Conservation (phyloP, 2,888 invertebrate species). For the Orthosia cruda region DNA sequence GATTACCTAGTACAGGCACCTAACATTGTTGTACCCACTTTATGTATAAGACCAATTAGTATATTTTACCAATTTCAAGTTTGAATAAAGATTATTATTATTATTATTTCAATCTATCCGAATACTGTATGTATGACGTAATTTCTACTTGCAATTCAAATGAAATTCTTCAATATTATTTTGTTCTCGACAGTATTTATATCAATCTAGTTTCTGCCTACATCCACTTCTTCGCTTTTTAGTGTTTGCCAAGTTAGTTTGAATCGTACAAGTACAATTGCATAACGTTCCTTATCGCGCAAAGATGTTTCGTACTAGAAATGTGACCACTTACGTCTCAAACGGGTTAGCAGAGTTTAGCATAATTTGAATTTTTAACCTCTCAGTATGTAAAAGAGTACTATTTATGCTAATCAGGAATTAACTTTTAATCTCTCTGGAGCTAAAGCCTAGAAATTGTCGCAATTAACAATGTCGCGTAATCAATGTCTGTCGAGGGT, state of each 20-base stretch:
- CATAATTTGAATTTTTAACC: slow-evolving; percentile 48
- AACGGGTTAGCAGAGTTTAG: slow-evolving; percentile 42
- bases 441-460: slow-evolving; percentile 37
- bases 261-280: slow-evolving; percentile 62
- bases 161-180: background rate
- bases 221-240: slow-evolving; percentile 18
- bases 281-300: slow-evolving; percentile 62
- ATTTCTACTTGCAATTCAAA: background rate
- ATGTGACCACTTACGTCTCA: slow-evolving; percentile 48
- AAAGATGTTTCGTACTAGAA: slow-evolving; percentile 61
- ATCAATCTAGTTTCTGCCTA: too few species aligned
- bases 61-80: too few species aligned
- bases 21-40: too few species aligned
- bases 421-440: slow-evolving; percentile 13
- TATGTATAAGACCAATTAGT: too few species aligned
- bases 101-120: background rate
- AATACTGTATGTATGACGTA: background rate
- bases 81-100: too few species aligned
- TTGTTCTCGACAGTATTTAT: background rate
- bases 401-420: slow-evolving; percentile 43
- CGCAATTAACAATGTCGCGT: slow-evolving; percentile 11
- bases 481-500: slow-evolving; percentile 1
- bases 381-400: slow-evolving; percentile 18
- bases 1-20: too few species aligned
- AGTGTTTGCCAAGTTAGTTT: slow-evolving; percentile 44